Base-by-base conservation (phyloP, 2,888 invertebrate species). In the Phlogophora meticulosa region DNA sequence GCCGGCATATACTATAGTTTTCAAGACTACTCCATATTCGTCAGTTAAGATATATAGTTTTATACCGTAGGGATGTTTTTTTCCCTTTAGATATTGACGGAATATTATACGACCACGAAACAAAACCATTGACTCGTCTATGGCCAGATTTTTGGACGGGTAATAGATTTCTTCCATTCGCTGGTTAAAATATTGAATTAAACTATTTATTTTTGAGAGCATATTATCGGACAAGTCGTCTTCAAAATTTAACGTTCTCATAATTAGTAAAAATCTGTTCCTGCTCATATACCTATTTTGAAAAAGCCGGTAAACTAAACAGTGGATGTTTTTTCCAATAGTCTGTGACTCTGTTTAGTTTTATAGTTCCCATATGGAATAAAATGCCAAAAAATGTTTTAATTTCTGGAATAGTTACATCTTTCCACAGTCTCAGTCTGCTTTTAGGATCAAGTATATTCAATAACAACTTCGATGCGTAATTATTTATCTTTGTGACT, bases 111-210 rank as follows among this genome's bases (percentile, higher is more conserved):
- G 72, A 62, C 73, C 73, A 49, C 73, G 64, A 67, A 66, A 76
- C 42, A 79, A 63, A 67, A 78, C 73, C 68, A 76, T 67, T 57
- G 78, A 78, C 17, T 72, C 73, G 15, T 76, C 76, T 60, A 76
- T 73, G n/a, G 68, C 59, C 42, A 75, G 32, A 71, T 74, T 75
- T 60, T 57, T 57, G 15, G 59, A 60, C 10, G 60, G 59, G 22
- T 36, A 67, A 59, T 60, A 67, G 13, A 67, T 63, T 51, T 67
- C 17, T 63, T n/a, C 22, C 71, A 76, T 72, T 58, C 64, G 40
- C 22, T 65, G 53, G 56, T 66, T 78, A 49, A 70, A 75, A 67
- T 46, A 67, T 0, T 64, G 9, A 40, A 61, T 60, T 58, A 71
- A 68, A 61, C n/a, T 51, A 52, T 57, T 63, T 58, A 78, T 73